These are phyloP conservation scores for Phocoena phocoena DNA, from an alignment of 2,113 vertebrate species.

Conservation along the genomic window DNA sequence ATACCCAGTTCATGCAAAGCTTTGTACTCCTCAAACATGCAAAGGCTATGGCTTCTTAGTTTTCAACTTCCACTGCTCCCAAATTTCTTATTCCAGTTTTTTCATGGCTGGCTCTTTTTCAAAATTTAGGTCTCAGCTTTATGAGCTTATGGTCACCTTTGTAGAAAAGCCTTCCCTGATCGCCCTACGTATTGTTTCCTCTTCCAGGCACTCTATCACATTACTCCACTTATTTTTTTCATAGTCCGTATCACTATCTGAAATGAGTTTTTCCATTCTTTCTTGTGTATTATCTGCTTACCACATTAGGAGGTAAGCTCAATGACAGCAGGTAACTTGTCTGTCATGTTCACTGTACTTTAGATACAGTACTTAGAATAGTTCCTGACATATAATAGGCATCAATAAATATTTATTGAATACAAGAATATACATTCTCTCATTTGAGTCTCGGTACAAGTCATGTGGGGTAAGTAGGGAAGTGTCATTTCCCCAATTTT, in stretches of 20 bases:
- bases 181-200: neutral
- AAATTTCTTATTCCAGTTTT: neutral
- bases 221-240: neutral
- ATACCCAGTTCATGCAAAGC: neutral
- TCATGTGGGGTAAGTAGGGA: neutral
- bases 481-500: constrained; percentile 10
- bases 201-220: neutral
- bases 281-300: neutral
- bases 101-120: neutral
- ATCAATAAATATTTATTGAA: constrained; percentile 33
- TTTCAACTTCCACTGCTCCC: neutral
- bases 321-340: neutral
- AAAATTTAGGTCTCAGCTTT: constrained; percentile 18
- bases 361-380: neutral
- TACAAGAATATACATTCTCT: constrained; percentile 1
- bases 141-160: neutral
- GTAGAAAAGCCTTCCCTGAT: neutral
- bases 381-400: neutral
- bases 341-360: neutral
- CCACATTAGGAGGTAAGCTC: neutral
- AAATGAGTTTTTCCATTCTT: constrained; percentile 32
- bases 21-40: neutral
- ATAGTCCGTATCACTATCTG: neutral
- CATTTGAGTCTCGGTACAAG: neutral
- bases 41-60: constrained; percentile 1